These are phyloP conservation scores for Keiferia lycopersicella DNA, from an alignment of 2,888 invertebrate species.

Conservation along the genomic window DNA sequence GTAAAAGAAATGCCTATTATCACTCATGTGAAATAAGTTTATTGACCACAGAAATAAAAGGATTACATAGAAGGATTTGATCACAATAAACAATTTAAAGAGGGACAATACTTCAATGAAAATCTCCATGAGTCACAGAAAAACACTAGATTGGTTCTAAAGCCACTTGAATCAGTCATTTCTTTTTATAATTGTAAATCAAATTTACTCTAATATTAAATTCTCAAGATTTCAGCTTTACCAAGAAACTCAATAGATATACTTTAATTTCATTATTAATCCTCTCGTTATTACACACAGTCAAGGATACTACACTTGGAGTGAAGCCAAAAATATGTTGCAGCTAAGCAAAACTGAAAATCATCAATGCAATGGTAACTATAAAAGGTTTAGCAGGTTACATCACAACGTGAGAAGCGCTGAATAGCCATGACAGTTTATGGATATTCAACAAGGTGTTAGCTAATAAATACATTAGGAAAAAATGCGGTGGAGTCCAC, in stretches of 20 bases:
- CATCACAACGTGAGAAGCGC: slow-evolving; percentile 42
- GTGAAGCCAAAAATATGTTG: slow-evolving; percentile 67
- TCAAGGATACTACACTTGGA: slow-evolving; percentile 76
- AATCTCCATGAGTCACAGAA: too few relatives aligned
- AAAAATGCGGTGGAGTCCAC: slow-evolving; percentile 37
- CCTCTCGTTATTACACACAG: slow-evolving; percentile 58
- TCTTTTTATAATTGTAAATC: too few relatives aligned
- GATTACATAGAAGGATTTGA: too few relatives aligned
- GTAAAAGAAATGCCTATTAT: too few relatives aligned
- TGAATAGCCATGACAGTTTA: slow-evolving; percentile 42
- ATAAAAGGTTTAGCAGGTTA: slow-evolving; percentile 52
- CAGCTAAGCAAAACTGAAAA: slow-evolving; percentile 67
- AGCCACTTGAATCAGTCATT: too few relatives aligned
- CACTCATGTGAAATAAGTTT: too few relatives aligned
- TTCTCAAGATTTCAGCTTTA: background rate
- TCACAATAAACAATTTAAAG: too few relatives aligned
- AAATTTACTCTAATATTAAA: too few relatives aligned
- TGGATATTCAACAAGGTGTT: slow-evolving; percentile 38
- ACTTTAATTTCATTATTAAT: slow-evolving; percentile 50
- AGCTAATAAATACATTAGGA: slow-evolving; percentile 39
- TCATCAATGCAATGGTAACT: slow-evolving; percentile 54
- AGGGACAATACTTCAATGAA: too few relatives aligned
- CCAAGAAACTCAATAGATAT: slow-evolving; percentile 21
- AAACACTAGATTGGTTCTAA: too few relatives aligned
- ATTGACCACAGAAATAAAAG: too few relatives aligned